Percentiles rank a stretch among this genome's conserved stretches.
Conservation (phyloP, 2,113 vertebrate species). For the Ursus arctos region DNA sequence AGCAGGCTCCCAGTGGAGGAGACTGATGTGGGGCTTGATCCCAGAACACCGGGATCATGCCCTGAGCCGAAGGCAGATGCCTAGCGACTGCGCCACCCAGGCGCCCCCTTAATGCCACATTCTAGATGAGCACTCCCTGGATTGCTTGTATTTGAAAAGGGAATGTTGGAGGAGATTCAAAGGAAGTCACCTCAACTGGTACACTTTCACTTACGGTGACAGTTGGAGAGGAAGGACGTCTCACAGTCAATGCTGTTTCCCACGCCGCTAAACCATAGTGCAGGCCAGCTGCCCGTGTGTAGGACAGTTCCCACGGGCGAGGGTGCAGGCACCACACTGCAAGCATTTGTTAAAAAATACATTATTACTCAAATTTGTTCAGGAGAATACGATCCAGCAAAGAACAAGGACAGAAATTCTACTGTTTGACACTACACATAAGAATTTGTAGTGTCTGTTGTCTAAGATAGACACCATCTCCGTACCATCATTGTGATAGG, state of each 20-base stretch:
- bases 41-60: no score
- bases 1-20: no score
- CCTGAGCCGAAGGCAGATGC: no score
- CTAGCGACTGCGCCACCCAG: no score
- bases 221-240: not conserved
- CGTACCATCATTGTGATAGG: not conserved
- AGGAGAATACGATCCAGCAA: not conserved
- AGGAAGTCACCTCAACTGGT: not conserved
- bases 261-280: not conserved
- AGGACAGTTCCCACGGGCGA: no score
- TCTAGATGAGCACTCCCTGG: not conserved
- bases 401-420: not conserved
- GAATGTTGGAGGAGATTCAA: not conserved
- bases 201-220: not conserved
- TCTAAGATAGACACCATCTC: not conserved
- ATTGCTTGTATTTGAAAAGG: not conserved
- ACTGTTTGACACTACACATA: not conserved
- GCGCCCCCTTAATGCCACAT: not conserved
- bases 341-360: not conserved
- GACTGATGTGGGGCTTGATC: no score
- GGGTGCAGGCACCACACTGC: not conserved
- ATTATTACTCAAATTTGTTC: not conserved
- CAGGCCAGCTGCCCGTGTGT: not conserved
- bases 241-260: not conserved
- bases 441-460: not conserved